A percentile compares a stretch with the other conserved stretches of the same genome.
Conservation (phyloP, 2,113 vertebrate genomes). For the Eulemur macaco region DNA sequence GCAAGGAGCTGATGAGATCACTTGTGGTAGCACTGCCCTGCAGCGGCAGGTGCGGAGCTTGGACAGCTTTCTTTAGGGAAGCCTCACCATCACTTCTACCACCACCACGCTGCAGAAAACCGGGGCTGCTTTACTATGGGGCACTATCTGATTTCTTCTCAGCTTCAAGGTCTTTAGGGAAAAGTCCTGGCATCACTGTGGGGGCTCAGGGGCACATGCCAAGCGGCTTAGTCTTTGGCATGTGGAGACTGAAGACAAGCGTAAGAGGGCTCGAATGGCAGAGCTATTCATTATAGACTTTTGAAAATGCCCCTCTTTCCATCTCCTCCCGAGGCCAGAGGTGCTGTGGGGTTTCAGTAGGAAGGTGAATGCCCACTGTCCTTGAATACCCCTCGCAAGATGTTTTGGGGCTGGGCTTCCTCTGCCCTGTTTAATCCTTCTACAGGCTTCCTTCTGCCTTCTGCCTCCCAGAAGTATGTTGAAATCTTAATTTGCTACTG, state of each 20-base stretch:
- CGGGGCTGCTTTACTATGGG: neutral
- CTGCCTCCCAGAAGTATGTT: neutral
- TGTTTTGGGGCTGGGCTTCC: neutral
- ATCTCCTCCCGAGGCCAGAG: neutral
- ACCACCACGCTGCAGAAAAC: neutral
- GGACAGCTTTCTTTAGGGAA: neutral
- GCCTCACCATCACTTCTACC: neutral
- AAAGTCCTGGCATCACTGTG: neutral
- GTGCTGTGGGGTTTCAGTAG: no score
- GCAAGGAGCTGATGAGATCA: neutral
- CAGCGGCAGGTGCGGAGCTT: rapidly evolving
- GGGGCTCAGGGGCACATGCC: no score
- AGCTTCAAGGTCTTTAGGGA: neutral
- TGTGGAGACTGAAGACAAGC: neutral
- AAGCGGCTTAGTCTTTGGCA: neutral
- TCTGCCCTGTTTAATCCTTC: neutral
- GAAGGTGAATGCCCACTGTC: neutral
- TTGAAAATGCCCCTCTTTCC: neutral
- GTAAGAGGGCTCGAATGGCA: neutral
- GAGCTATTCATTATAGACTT: neutral
- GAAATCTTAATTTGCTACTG: neutral
- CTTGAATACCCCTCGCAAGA: no score
- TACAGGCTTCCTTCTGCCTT: neutral
- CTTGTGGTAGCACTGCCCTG: neutral
- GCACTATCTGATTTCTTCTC: neutral